Evolutionary conservation across 2,113 vertebrate species (phyloP), one percentile per base, ranked within the genome.

Genomic region (Morone saxatilis): DNA sequence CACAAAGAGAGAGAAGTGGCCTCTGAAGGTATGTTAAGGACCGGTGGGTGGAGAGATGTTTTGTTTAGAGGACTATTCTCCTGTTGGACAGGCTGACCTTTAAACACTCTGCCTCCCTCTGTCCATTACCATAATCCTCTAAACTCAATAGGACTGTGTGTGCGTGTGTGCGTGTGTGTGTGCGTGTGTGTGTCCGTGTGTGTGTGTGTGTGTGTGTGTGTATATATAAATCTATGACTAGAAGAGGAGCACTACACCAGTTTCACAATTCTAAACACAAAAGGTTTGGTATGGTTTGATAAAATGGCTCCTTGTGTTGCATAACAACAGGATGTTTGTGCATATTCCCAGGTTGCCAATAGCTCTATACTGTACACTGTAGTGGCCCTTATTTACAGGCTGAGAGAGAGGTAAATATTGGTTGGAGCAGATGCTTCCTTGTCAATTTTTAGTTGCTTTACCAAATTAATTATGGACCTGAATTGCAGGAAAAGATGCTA

Each of bases 81-180:
- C 62, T 51, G 53, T 25, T 80, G 68, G 53, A 40, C 71, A 25
- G 19, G 53, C 80, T 84, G 83, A 86, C 71, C 83, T 91, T 91
- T 86, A 80, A 77, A 88, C 60, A 84, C 51, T 59, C 6, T 0
- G 59, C 38, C 59, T 48, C 69, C 71, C 25, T 74, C 56, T 68
- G 69, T 78, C 45, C 51, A 14, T 69, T 62, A 54, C 68, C 51
- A 45, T 69, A 67, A 69, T 73, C 62, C 48, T 78, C 50, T 22
- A n/a, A 9, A 67, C 65, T 67, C 66, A 60, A 75, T 38, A 19
- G 48, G 48, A 36, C 38, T 53, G n/a, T 67, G 9, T 50, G 63
- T 66, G 19, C 65, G 31, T 74, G 48, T 80, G 50, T 22, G 68
- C 5, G 25, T 45, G 50, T 56, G 62, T 66, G 20, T 40, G 60